Evolutionary conservation across 1,140 invertebrate species (phyloP), one percentile per base, ranked within the genome.

Genomic region (Drosophila ficusphila): DNA sequence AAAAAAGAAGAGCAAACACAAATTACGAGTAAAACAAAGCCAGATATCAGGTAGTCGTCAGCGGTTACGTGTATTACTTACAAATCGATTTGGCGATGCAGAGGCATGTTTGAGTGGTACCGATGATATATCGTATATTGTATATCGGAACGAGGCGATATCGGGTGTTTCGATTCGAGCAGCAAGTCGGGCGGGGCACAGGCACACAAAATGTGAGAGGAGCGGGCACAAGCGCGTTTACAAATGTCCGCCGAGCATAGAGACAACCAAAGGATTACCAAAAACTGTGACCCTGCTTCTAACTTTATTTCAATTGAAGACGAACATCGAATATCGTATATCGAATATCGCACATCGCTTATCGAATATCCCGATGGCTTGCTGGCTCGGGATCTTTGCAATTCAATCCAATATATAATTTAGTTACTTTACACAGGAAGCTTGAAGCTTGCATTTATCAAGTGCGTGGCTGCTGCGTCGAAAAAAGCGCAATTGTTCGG

Each of bases 291-390:
- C 67, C 72, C 58, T 74, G 44, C 46, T 62, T 62, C 65, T 46
- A 86, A 88, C 46, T 81, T 86, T 86, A 88, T 86, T 88, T 86
- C 57, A 86, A 86, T 86, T 86, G 81, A 86, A 86, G 77, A 86
- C 81, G 81, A 85, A 76, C n/a, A n/a, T n/a, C n/a, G n/a, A n/a
- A n/a, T n/a, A n/a, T n/a, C n/a, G n/a, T n/a, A n/a, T n/a, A n/a
- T n/a, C n/a, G n/a, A n/a, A n/a, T n/a, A n/a, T n/a, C n/a, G n/a
- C n/a, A n/a, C n/a, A n/a, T n/a, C n/a, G n/a, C n/a, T n/a, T n/a
- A n/a, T n/a, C n/a, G n/a, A n/a, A n/a, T n/a, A n/a, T n/a, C 72
- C 39, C 61, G 52, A 44, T 42, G 39, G 41, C 58, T 53, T 33
- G 69, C 29, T 60, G 51, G 57, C 53, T 75, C 34, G 60, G 33